Evolutionary conservation across 1,140 invertebrate species (phyloP).

Genomic region (Orchestia grillus): DNA sequence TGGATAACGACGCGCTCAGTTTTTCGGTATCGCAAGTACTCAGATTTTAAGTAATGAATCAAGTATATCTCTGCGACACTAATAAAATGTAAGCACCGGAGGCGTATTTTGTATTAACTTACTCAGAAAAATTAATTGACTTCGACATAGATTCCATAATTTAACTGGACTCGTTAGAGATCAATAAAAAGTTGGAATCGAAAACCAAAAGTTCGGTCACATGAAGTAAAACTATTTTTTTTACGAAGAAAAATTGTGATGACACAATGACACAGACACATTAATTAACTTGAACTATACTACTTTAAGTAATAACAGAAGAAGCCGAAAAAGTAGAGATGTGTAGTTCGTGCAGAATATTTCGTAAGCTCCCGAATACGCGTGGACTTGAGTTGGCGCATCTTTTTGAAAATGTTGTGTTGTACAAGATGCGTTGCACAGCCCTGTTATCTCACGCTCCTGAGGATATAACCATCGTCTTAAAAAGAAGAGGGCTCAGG

Average conservation of each 20-base stretch:
- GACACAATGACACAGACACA: not conserved
- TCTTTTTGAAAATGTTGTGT: not conserved
- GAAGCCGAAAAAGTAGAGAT: not conserved
- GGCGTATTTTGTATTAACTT: not conserved
- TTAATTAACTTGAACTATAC: not conserved
- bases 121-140: not conserved
- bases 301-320: not conserved
- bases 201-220: not conserved
- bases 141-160: not conserved
- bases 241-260: not conserved
- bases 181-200: not conserved
- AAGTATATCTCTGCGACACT: too few species aligned
- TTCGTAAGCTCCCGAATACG: not conserved
- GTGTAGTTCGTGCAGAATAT: not conserved
- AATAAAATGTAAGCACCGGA: too few species aligned
- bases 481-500: conserved; percentile 56
- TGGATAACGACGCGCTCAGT: not conserved
- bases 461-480: conserved; percentile 48
- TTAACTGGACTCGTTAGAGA: not conserved
- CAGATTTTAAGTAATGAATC: not conserved
- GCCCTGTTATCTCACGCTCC: conserved; percentile 33
- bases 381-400: not conserved
- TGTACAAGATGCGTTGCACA: not conserved
- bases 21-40: not conserved
- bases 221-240: not conserved